Percentiles rank a stretch among this genome's conserved stretches.
phyloP scores from a whole-genome alignment of 2,113 vertebrate genomes.

The Progne subis region DNA sequence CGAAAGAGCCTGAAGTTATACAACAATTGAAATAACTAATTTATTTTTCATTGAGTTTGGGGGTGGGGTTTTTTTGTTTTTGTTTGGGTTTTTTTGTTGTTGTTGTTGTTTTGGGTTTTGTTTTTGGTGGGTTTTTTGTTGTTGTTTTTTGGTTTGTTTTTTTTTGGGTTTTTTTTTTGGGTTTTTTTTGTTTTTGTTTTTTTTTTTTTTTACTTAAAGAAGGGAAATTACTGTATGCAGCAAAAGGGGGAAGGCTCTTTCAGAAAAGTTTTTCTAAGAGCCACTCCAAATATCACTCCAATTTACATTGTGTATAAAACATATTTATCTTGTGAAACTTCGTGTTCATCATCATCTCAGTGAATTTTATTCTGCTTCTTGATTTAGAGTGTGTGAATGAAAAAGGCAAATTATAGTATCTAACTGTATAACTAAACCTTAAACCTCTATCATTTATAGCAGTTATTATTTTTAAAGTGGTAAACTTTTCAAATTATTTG shows the following conservation, averaged over 20 bases:
- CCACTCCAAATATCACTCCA: not conserved
- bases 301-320: not conserved
- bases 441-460: not conserved
- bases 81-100: no score
- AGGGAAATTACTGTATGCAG: not conserved
- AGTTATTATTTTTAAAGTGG: not conserved
- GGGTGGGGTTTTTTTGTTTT: accelerated
- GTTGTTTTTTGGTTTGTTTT: not conserved
- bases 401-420: not conserved
- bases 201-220: not conserved
- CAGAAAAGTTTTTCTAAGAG: not conserved
- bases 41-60: not conserved
- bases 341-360: not conserved
- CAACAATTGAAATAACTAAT: not conserved
- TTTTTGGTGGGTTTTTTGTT: no score
- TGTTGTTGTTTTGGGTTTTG: no score
- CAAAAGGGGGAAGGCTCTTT: not conserved
- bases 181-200: no score
- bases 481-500: not conserved
- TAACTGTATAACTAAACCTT: not conserved
- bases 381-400: not conserved
- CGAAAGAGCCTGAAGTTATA: not conserved
- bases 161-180: not conserved
- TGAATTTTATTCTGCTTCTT: not conserved
- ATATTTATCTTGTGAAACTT: not conserved